Evolutionary conservation across 2,113 vertebrate species (phyloP).

Genomic region (Istiophorus platypterus): DNA sequence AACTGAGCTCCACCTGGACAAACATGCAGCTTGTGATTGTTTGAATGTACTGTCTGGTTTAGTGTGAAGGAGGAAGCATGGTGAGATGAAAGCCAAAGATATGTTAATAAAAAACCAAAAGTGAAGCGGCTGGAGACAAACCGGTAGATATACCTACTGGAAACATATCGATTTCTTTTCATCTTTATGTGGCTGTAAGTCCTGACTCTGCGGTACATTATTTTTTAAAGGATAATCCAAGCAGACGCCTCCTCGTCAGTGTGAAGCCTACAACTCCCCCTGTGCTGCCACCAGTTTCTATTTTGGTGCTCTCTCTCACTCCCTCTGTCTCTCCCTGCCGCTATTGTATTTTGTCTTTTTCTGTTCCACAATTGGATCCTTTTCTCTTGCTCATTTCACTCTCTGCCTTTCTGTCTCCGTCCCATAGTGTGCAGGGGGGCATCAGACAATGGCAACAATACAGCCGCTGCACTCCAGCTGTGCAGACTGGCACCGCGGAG

Average conservation of each 20-base stretch:
- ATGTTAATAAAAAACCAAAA: not conserved
- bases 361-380: slow-evolving; percentile 64
- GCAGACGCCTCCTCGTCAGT: not conserved
- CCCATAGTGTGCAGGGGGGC: slow-evolving; percentile 67
- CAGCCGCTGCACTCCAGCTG: slow-evolving; percentile 59
- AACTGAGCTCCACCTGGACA: slow-evolving; percentile 8
- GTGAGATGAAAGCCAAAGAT: not conserved
- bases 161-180: slow-evolving; percentile 59
- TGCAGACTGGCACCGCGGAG: slow-evolving; percentile 70
- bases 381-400: slow-evolving; percentile 58
- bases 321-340: slow-evolving; percentile 64
- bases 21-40: slow-evolving; percentile 8
- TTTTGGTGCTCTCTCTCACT: slow-evolving; percentile 44
- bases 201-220: slow-evolving; percentile 69
- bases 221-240: slow-evolving; percentile 32
- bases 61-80: not conserved
- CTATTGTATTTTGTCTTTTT: slow-evolving; percentile 70
- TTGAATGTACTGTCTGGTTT: slow-evolving; percentile 8
- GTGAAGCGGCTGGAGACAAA: slow-evolving; percentile 12
- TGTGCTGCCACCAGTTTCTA: slow-evolving; percentile 47
- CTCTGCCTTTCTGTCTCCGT: slow-evolving; percentile 52
- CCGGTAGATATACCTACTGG: slow-evolving; percentile 70
- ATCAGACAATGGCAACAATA: slow-evolving; percentile 71
- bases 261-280: slow-evolving; percentile 47
- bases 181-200: slow-evolving; percentile 67